Evolutionary conservation across 2,797 vertebrate species (phyloP).

Genomic region (Perodicticus potto): DNA sequence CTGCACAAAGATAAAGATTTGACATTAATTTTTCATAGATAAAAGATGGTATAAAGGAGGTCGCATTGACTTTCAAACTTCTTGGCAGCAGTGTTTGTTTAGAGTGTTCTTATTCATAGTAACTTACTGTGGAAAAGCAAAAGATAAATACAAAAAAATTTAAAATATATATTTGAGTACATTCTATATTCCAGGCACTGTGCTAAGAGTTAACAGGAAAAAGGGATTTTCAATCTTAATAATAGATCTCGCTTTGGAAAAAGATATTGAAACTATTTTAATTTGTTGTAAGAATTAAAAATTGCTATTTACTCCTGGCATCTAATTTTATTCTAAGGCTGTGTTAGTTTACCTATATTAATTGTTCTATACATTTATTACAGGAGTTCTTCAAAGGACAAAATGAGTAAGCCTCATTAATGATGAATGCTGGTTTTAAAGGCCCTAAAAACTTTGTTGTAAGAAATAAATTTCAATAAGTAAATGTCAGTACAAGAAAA

Average conservation of each 20-base stretch:
- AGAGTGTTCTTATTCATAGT: slow-evolving; percentile 31
- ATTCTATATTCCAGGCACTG: background rate
- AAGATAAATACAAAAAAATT: background rate
- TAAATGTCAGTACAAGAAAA: slow-evolving; percentile 8
- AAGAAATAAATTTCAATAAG: slow-evolving; percentile 49
- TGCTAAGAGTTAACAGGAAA: background rate
- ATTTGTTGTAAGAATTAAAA: slow-evolving; percentile 17
- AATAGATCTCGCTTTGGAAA: slow-evolving; percentile 33
- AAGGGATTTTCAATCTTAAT: background rate
- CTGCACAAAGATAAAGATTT: slow-evolving; percentile 47
- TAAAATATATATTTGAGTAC: background rate
- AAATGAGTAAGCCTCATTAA: background rate
- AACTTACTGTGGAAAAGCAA: slow-evolving; percentile 7
- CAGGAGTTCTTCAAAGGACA: slow-evolving; percentile 1
- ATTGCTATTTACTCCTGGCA: background rate
- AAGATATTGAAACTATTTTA: slow-evolving; percentile 51
- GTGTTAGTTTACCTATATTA: background rate
- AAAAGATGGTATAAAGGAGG: slow-evolving; percentile 46
- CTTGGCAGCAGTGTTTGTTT: slow-evolving; percentile 13
- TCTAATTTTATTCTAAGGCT: slow-evolving; percentile 8
- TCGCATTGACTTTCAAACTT: slow-evolving; percentile 49
- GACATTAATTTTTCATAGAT: slow-evolving; percentile 29
- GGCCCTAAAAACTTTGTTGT: background rate
- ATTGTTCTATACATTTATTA: background rate
- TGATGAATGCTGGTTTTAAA: background rate